Conservation (phyloP, 1,140 invertebrate species). For the Zaprionus inermis region DNA sequence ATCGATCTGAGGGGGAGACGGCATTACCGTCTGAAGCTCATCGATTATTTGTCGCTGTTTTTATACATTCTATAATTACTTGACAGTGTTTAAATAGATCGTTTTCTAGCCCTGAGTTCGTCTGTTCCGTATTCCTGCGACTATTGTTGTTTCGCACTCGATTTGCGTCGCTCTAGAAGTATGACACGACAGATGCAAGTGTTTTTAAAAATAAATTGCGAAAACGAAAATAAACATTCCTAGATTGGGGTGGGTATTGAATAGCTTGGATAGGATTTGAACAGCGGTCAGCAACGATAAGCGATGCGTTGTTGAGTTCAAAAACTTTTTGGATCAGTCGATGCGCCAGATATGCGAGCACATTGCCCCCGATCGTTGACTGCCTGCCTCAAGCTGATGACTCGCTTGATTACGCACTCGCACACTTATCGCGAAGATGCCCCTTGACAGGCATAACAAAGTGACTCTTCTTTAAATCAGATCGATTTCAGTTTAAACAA, state of each 20-base stretch:
- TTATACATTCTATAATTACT: slow-evolving; percentile 13
- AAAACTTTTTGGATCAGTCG: slow-evolving; percentile 29
- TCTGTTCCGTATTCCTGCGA: slow-evolving; percentile 43
- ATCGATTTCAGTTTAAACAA: too few relatives aligned
- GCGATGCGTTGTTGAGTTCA: slow-evolving; percentile 27
- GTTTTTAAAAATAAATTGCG: slow-evolving; percentile 35
- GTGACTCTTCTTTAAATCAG: slow-evolving; percentile 24
- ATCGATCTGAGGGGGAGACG: slow-evolving; percentile 24
- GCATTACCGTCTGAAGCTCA: slow-evolving; percentile 30
- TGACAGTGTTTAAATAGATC: slow-evolving; percentile 16
- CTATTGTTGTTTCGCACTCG: slow-evolving; percentile 17
- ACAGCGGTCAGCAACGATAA: slow-evolving; percentile 24
- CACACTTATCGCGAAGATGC: slow-evolving; percentile 12
- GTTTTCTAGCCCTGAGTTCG: slow-evolving; percentile 3
- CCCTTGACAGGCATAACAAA: not conserved
- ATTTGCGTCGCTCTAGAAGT: slow-evolving; percentile 15
- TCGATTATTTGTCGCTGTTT: not conserved
- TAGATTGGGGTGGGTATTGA: not conserved
- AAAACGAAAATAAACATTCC: slow-evolving; percentile 17
- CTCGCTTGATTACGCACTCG: slow-evolving; percentile 29
- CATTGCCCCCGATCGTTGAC: slow-evolving; percentile 47
- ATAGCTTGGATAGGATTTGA: slow-evolving; percentile 26
- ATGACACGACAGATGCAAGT: slow-evolving; percentile 13
- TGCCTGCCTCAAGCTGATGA: slow-evolving; percentile 45
- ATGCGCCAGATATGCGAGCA: slow-evolving; percentile 25